Evolutionary conservation across 2,888 invertebrate genomes (phyloP), one percentile per base, ranked within the genome.

Genomic region (Drosophila atripex): DNA sequence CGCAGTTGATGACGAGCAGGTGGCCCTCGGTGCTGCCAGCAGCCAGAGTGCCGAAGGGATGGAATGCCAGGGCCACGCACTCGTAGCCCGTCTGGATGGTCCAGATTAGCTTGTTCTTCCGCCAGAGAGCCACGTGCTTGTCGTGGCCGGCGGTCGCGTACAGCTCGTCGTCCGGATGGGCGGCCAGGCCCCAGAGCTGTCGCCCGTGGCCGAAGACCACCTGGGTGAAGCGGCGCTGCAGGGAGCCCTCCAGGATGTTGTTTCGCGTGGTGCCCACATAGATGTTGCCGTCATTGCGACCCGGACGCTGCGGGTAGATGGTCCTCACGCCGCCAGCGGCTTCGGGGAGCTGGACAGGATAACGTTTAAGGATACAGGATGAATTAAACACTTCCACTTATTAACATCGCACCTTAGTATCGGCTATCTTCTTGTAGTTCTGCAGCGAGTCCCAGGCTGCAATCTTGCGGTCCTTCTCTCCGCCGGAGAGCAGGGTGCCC

Each of bases 111-210:
- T 96, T 96, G 90, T 97, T 97, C 66, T 96, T 95, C 69, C 96
- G 94, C 98, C 98, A 98, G 46, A 97, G 92, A 2, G 97, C 97
- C 72, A 98, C 96, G 80, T 96, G 95, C 90, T 97, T 96, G 90
- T 98, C 98, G 85, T 96, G 96, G 0, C 98, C 98, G 1, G 97
- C 97, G 0, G 98, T 97, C 1, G 97, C 97, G 88, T 97, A 97
- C 76, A 97, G 94, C 91, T 97, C 97, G 87, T 97, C 97, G 79
- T 97, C 96, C 0, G 97, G 97, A 91, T 98, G 97, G 1, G 97
- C 96, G 3, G 97, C 96, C 59, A 98, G 91, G 0, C 97, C 97
- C 95, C 96, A 96, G 3, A 98, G 92, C 90, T 96, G 96, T 61
- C 97, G 94, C 55, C 96, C 95, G 90, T 98, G 97, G 0, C 98